Percentiles rank a stretch among this genome's conserved stretches.
These are phyloP conservation scores for Eulemur coronatus DNA, from an alignment of 2,797 vertebrate genomes.

Conservation along the genomic window DNA sequence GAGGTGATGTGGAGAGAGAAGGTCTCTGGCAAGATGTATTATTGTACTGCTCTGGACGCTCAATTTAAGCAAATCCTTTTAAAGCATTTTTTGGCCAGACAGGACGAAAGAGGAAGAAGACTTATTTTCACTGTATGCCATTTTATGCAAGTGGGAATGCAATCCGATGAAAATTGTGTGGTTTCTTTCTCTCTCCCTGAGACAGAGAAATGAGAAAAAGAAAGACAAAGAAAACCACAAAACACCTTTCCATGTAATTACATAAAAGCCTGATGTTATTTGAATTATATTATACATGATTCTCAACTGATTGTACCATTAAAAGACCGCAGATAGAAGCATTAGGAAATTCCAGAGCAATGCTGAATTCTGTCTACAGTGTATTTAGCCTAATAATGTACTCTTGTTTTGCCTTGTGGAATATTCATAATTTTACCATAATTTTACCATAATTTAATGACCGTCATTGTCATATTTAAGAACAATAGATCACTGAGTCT, in stretches of 20 bases:
- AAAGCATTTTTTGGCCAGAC: slow-evolving; percentile 35
- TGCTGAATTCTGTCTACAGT: slow-evolving; percentile 1
- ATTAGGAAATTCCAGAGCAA: background rate
- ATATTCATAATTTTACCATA: slow-evolving; percentile 25
- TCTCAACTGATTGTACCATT: slow-evolving; percentile 11
- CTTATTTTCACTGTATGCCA: background rate
- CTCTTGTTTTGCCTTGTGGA: slow-evolving; percentile 39
- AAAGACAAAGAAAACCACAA: slow-evolving; percentile 39
- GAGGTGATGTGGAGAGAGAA: background rate
- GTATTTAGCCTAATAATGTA: background rate
- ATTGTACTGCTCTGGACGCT: slow-evolving; percentile 28
- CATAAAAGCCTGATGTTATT: slow-evolving; percentile 14
- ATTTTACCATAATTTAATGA: slow-evolving; percentile 42
- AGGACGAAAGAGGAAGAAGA: slow-evolving; percentile 48
- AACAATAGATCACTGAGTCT: background rate
- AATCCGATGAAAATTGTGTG: background rate
- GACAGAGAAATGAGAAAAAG: slow-evolving; percentile 4
- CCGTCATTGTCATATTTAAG: slow-evolving; percentile 13
- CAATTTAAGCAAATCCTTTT: slow-evolving; percentile 64
- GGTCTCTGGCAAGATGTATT: slow-evolving; percentile 34
- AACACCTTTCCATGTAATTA: background rate
- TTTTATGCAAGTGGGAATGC: background rate
- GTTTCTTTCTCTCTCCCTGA: background rate
- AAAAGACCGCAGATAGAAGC: slow-evolving; percentile 10
- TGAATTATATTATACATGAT: slow-evolving; percentile 35